Conservation (phyloP, 1,140 invertebrate genomes). For the Drosophila punjabiensis region DNA sequence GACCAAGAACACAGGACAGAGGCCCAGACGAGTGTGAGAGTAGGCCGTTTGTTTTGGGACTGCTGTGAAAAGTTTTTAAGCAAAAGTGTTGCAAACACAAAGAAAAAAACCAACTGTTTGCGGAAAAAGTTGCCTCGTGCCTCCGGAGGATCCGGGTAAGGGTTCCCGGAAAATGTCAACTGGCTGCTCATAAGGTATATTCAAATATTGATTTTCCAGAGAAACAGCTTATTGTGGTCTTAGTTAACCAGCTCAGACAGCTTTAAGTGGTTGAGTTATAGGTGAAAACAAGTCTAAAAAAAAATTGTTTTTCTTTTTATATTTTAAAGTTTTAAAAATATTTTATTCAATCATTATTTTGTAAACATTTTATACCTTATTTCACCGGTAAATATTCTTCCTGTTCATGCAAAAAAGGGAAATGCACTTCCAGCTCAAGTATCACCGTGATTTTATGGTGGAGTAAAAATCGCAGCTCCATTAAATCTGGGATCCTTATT, state of each 20-base stretch:
- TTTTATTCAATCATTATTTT: background rate
- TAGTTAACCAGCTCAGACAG: conserved; percentile 3
- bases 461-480: conserved; percentile 30
- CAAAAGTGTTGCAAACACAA: conserved; percentile 54
- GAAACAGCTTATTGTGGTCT: conserved; percentile 12
- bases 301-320: no score
- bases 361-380: background rate
- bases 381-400: background rate
- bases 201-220: conserved; percentile 37
- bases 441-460: conserved; percentile 14
- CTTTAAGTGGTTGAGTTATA: background rate
- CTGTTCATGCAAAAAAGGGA: background rate
- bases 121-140: conserved; percentile 46
- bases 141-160: background rate
- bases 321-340: background rate
- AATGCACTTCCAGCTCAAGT: conserved; percentile 20
- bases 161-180: conserved; percentile 47
- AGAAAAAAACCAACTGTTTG: conserved; percentile 55
- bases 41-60: conserved; percentile 49
- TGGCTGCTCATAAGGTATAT: conserved; percentile 29
- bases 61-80: conserved; percentile 58
- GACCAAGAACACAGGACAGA: conserved; percentile 9
- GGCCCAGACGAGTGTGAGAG: conserved; percentile 12
- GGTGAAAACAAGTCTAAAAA: background rate
- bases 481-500: conserved; percentile 43